Percentiles rank a stretch among this genome's conserved stretches.
These are phyloP conservation scores for Macropis europaea DNA, from an alignment of 2,888 invertebrate species.

Conservation along the genomic window DNA sequence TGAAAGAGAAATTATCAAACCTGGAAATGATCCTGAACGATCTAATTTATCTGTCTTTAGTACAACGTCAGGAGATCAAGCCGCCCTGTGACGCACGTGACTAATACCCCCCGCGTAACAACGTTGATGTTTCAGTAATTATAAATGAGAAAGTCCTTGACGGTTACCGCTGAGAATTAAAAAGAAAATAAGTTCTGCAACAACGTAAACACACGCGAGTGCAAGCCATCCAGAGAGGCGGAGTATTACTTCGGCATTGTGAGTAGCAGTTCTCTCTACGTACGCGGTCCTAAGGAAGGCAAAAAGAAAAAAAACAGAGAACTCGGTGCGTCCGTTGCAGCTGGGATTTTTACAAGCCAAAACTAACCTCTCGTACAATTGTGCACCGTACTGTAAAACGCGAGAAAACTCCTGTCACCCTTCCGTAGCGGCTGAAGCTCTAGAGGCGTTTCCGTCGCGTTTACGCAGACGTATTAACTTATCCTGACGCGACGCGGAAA, in stretches of 20 bases:
- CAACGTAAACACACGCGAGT: neutral
- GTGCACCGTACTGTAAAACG: constrained; percentile 50
- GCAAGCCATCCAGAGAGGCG: neutral
- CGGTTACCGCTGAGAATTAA: neutral
- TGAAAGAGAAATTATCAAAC: too few relatives aligned
- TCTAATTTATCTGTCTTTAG: too few relatives aligned
- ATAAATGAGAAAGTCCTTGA: too few relatives aligned
- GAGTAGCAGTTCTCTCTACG: constrained; percentile 5
- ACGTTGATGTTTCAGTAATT: too few relatives aligned
- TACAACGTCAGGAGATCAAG: too few relatives aligned
- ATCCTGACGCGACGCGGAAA: constrained; percentile 54
- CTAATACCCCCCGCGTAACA: too few relatives aligned
- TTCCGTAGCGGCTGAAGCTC: constrained; percentile 20
- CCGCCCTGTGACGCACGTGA: too few relatives aligned
- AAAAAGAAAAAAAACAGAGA: constrained; percentile 17
- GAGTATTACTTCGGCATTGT: constrained; percentile 9
- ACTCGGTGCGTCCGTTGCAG: constrained; percentile 48
- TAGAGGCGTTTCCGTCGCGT: constrained; percentile 56
- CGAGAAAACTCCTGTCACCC: constrained; percentile 44
- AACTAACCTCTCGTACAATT: constrained; percentile 45
- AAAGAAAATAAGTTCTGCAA: neutral
- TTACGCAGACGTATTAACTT: constrained; percentile 66
- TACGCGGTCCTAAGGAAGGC: constrained; percentile 17
- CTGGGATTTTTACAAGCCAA: constrained; percentile 53
- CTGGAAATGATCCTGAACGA: too few relatives aligned